Conservation (phyloP, 2,113 vertebrate genomes). For the Notothenia rossii region DNA sequence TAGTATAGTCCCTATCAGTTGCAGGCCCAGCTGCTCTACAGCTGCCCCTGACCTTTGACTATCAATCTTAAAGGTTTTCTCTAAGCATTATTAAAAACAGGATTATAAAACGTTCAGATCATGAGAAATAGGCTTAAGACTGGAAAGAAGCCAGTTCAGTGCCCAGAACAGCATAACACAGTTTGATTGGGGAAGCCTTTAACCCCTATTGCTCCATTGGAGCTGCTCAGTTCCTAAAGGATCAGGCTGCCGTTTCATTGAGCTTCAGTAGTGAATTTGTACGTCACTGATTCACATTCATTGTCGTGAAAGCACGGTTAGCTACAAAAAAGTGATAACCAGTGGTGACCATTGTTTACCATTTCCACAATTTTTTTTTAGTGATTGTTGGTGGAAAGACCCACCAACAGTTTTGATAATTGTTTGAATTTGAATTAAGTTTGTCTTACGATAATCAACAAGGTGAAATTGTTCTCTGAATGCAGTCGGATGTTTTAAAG, state of each 20-base stretch:
- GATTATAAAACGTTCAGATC: background rate
- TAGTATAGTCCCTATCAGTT: no score
- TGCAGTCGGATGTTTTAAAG: no score
- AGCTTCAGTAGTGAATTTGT: background rate
- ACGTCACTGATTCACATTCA: no score
- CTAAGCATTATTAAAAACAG: background rate
- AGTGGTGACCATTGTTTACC: no score
- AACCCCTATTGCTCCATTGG: background rate
- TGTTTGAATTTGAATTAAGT: no score
- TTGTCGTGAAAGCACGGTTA: no score
- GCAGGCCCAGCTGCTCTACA: background rate
- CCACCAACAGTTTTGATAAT: no score
- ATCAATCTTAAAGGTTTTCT: background rate
- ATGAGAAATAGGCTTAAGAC: background rate
- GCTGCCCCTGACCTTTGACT: slow-evolving; percentile 2
- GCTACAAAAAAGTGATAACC: no score
- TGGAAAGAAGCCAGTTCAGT: background rate
- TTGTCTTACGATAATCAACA: no score
- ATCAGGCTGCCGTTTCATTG: background rate
- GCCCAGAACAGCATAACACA: background rate
- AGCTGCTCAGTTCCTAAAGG: background rate
- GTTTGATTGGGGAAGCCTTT: background rate
- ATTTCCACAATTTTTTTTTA: no score
- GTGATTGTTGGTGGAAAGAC: no score
- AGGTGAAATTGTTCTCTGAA: no score